These are phyloP conservation scores for Tribolium madens DNA, from an alignment of 1,140 invertebrate genomes.

Conservation along the genomic window DNA sequence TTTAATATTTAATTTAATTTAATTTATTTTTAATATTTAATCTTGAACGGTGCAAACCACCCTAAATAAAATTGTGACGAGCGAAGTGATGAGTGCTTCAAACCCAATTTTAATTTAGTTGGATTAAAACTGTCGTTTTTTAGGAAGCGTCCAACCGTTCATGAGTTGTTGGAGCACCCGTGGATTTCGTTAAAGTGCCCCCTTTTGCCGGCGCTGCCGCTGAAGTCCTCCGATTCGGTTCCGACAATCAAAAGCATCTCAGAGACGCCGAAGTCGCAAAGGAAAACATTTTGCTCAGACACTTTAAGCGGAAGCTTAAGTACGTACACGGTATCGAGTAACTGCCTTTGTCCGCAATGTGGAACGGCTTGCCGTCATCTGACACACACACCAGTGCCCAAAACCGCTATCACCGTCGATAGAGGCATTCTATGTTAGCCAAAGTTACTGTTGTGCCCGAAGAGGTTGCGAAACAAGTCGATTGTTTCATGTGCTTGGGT, in stretches of 20 bases:
- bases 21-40: too few species aligned
- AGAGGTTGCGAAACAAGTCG: slow-evolving; percentile 28
- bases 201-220: slow-evolving; percentile 39
- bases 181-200: slow-evolving; percentile 62
- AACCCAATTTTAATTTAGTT: too few species aligned
- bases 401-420: slow-evolving; percentile 64
- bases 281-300: slow-evolving; percentile 59
- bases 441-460: slow-evolving; percentile 39
- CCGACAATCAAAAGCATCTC: slow-evolving; percentile 58
- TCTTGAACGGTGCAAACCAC: too few species aligned
- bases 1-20: too few species aligned
- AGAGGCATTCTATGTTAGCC: slow-evolving; percentile 65
- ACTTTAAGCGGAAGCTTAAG: slow-evolving; percentile 59
- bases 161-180: slow-evolving; percentile 63
- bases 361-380: slow-evolving; percentile 64
- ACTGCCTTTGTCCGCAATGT: slow-evolving; percentile 65
- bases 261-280: slow-evolving; percentile 55
- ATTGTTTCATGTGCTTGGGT: slow-evolving; percentile 42
- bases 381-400: slow-evolving; percentile 62
- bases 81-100: too few species aligned
- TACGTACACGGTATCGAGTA: slow-evolving; percentile 61
- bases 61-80: too few species aligned
- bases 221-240: slow-evolving; percentile 50
- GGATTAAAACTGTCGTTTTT: too few species aligned
- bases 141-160: slow-evolving; percentile 62